Evolutionary conservation across 2,797 vertebrate genomes (phyloP), one percentile per base, ranked within the genome.

Genomic region (Acipenser transmontanus): DNA sequence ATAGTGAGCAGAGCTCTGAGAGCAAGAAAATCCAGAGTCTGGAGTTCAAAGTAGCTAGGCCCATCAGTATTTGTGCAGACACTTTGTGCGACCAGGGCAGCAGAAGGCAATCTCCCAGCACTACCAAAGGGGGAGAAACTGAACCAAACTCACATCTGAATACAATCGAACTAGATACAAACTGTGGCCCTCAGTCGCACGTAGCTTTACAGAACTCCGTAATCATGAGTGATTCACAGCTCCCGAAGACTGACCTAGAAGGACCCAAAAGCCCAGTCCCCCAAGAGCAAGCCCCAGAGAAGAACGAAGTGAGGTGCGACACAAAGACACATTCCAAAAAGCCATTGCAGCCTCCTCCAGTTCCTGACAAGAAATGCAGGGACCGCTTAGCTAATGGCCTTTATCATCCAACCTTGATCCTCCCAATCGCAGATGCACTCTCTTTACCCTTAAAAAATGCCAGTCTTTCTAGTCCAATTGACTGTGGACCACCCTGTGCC

Each of bases 291-390:
- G 74, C 60, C 20, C 65, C 47, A 3, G 72, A 66, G 49, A 83
- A 84, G 69, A 81, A 80, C 11, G 85, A 91, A 3, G 72, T 65
- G 49, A 83, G 84, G 69, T 80, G 80, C 11, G 85, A 91, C 65
- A 70, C 81, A 67, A 88, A 86, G 82, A 88, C 81, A 34, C 93
- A 91, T 67, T 78, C 89, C 63, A 97, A 93, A 88, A 92, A 91
- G 73, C 86, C 91, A n/a, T 87, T 93, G 1, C 93, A 97, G 65
- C 97, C 97, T 0, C 97, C 97, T 10, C 97, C 97, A 0, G 96
- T 99, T 52, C 97, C 97, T 12, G 93, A 91, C 70, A 99, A 99
- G 85, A 99, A 97, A 87, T 93, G 91, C 71, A 91, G 85, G 78
- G 95, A 97, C 73, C 92, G 94, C 68, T 86, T 98, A 47, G 85